Percentiles rank a stretch among this genome's conserved stretches.
Evolutionary conservation across 2,888 invertebrate genomes (phyloP).

Genomic region (Mechanitis mazaeus): DNA sequence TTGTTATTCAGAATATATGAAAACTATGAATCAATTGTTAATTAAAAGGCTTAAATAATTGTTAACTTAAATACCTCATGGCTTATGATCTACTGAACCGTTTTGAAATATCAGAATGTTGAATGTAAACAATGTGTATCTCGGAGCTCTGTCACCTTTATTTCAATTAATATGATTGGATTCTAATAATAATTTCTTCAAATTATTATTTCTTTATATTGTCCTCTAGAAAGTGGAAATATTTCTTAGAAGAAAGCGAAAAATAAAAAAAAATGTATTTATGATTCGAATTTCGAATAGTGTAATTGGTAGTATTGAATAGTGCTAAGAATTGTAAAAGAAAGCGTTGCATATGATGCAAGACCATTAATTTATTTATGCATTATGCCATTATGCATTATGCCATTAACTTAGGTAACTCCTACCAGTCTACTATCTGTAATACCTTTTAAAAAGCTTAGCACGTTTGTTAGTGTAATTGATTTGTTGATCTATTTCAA

Average conservation of each 20-base stretch:
- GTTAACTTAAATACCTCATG: too few species aligned
- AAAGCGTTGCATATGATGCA: constrained; percentile 21
- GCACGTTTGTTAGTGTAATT: constrained; percentile 15
- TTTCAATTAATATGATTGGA: too few species aligned
- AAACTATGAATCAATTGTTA: not conserved
- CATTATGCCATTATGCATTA: constrained; percentile 16
- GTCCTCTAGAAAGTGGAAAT: not conserved
- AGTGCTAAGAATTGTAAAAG: constrained; percentile 1
- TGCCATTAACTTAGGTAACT: constrained; percentile 10
- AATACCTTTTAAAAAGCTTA: constrained; percentile 20
- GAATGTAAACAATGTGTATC: too few species aligned
- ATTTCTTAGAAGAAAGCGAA: not conserved
- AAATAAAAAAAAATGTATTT: not conserved
- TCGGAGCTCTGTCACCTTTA: too few species aligned
- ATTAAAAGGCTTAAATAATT: not conserved
- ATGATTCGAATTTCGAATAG: constrained; percentile 1
- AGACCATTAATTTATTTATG: constrained; percentile 14
- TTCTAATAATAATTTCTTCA: too few species aligned
- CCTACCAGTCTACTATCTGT: not conserved
- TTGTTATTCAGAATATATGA: not conserved
- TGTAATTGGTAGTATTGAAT: constrained; percentile 1
- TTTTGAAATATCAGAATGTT: too few species aligned
- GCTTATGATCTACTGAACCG: too few species aligned
- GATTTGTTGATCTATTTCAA: constrained; percentile 42
- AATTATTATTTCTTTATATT: too few species aligned